Percentiles rank a stretch among this genome's conserved stretches.
Conservation (phyloP, 2,113 vertebrate species). For the Dissostichus mawsoni region DNA sequence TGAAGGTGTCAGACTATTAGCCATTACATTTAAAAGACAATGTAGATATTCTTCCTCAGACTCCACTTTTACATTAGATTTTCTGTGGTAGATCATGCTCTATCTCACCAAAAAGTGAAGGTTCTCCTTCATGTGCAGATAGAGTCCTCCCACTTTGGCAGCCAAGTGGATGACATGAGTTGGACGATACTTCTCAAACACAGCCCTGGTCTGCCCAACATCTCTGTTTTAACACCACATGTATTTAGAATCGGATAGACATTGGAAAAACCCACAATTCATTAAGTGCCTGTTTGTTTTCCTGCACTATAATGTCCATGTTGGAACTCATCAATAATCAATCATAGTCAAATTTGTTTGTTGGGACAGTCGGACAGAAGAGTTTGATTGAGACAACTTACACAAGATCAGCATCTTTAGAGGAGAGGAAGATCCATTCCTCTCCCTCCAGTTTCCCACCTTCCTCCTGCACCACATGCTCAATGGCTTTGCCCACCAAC, state of each 20-base stretch:
- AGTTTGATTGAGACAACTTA: constrained; percentile 66
- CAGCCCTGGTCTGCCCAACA: constrained; percentile 80
- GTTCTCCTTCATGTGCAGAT: constrained; percentile 90
- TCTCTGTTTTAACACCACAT: constrained; percentile 67
- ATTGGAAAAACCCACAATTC: not conserved
- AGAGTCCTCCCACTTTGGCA: constrained; percentile 93
- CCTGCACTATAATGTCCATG: not conserved
- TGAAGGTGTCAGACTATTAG: constrained; percentile 7
- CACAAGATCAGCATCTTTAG: constrained; percentile 88
- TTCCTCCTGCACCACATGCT: constrained; percentile 84
- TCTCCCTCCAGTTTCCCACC: constrained; percentile 82
- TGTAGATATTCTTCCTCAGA: not conserved
- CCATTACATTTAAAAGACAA: not conserved
- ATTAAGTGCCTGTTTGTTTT: not conserved
- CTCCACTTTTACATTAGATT: not conserved
- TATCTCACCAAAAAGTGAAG: constrained; percentile 90
- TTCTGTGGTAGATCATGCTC: not conserved
- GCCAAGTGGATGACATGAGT: constrained; percentile 93
- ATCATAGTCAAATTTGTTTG: not conserved
- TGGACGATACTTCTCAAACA: constrained; percentile 88
- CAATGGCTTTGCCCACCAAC: constrained; percentile 89
- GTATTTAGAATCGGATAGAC: not conserved
- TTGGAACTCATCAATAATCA: too few species aligned
- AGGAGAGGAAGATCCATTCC: constrained; percentile 91
- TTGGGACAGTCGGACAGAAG: not conserved